Evolutionary conservation across 1,140 invertebrate species (phyloP).

Genomic region (Euschistus heros): DNA sequence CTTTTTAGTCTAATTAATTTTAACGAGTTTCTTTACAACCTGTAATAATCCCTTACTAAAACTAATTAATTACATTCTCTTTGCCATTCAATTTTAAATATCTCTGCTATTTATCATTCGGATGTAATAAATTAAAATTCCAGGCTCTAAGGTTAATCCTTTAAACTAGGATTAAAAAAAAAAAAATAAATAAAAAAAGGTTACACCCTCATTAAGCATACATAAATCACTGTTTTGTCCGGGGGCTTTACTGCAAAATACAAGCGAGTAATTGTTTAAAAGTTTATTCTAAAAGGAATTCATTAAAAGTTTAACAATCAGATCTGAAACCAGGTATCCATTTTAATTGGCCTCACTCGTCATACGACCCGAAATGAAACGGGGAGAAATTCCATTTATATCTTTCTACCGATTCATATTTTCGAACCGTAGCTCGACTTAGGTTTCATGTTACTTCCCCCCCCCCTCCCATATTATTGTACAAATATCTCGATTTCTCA

Average conservation of each 20-base stretch:
- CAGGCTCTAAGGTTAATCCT: too few relatives aligned
- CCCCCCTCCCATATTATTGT: background rate
- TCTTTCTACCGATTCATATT: background rate
- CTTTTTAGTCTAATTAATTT: too few relatives aligned
- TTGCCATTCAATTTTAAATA: too few relatives aligned
- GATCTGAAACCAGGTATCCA: background rate
- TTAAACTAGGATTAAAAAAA: too few relatives aligned
- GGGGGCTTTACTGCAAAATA: background rate
- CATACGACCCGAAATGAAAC: background rate
- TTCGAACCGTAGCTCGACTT: background rate
- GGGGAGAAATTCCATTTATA: background rate
- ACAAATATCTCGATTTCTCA: background rate
- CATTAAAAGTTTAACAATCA: constrained; percentile 17
- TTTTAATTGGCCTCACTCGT: constrained; percentile 8
- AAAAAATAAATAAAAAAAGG: too few relatives aligned
- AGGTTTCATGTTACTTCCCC: background rate
- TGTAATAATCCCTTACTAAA: too few relatives aligned
- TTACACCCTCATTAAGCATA: too few relatives aligned
- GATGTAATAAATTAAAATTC: too few relatives aligned
- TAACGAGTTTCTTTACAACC: too few relatives aligned
- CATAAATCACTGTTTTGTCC: too few relatives aligned
- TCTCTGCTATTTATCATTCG: too few relatives aligned
- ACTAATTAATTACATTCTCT: too few relatives aligned
- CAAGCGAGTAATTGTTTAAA: constrained; percentile 10
- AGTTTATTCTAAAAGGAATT: background rate